Evolutionary conservation across 2,797 vertebrate species (phyloP), one percentile per base, ranked within the genome.

Genomic region (Borostomias antarcticus): DNA sequence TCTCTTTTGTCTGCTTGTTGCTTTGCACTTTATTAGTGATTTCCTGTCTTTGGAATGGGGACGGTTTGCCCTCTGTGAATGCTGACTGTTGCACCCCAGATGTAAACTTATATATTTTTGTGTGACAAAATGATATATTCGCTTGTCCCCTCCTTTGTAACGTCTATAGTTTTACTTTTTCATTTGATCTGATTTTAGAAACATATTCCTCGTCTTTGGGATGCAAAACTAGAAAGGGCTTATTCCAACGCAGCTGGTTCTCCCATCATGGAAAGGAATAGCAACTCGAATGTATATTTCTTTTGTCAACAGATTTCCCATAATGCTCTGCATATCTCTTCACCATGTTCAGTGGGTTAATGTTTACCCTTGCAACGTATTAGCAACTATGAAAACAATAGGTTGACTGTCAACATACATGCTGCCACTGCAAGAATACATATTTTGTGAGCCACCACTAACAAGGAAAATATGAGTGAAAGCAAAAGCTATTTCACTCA

Each of bases 181-280:
- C 60, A 77, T 75, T 37, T 19, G 4, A 85, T 78, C 67, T 63
- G 65, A 80, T 45, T 33, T 37, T 23, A 7, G n/a, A 37, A 40
- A 23, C 25, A 29, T n/a, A 45, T 60, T 45, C 78, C 75, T 81
- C 73, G 81, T 87, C 79, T 79, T 81, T 29, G 81, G 74, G 80
- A 90, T 89, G 88, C 86, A 88, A 89, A 89, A 75, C 78, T 73
- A 85, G 85, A 89, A 90, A 91, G 90, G 89, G 89, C 89, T 91
- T 87, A 81, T 78, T 89, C 81, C 73, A 80, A 84, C 84, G 85
- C 88, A 90, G 83, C 85, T 90, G 88, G 82, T 67, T 79, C 72
- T 86, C 82, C 78, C 47, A 48, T 86, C 74, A 69, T 51, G 73
- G 82, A 82, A 89, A 79, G 57, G 77, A 83, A 78, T 43, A 58